Percentiles rank a stretch among this genome's conserved stretches.
These are phyloP conservation scores for Agelastica alni DNA, from an alignment of 2,888 invertebrate genomes.

Conservation along the genomic window DNA sequence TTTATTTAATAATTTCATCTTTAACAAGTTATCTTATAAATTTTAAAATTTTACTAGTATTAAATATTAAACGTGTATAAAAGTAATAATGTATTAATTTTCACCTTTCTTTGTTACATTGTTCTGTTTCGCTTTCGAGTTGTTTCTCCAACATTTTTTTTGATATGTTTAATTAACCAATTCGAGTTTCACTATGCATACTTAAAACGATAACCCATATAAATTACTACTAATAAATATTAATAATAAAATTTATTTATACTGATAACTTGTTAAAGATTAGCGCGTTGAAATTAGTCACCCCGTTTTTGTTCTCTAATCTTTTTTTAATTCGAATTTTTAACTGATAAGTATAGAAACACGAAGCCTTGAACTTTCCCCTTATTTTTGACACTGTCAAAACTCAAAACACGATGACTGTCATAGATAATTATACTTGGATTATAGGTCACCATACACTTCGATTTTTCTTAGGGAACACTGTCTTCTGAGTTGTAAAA, in stretches of 20 bases:
- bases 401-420: no score
- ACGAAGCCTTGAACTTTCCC: conserved; percentile 16
- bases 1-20: conserved; percentile 18
- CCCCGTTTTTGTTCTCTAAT: conserved; percentile 14
- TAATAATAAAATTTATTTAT: not conserved
- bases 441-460: no score
- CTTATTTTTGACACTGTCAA: no score
- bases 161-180: not conserved
- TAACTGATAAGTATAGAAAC: not conserved
- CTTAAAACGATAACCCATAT: not conserved
- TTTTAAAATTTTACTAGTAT: not conserved
- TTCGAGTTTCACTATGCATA: not conserved
- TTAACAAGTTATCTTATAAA: conserved; percentile 13
- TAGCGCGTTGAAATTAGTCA: conserved; percentile 19
- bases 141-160: conserved; percentile 12
- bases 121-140: conserved; percentile 9
- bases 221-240: not conserved
- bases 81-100: conserved; percentile 10
- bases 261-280: conserved; percentile 21
- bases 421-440: no score
- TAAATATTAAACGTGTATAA: not conserved
- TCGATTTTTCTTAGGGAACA: no score
- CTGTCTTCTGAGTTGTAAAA: no score
- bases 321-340: conserved; percentile 1
- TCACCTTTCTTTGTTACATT: conserved; percentile 16